Evolutionary conservation across 92 coral and sea anemone species (phyloP).

Genomic region (Isaurus tuberculatus): DNA sequence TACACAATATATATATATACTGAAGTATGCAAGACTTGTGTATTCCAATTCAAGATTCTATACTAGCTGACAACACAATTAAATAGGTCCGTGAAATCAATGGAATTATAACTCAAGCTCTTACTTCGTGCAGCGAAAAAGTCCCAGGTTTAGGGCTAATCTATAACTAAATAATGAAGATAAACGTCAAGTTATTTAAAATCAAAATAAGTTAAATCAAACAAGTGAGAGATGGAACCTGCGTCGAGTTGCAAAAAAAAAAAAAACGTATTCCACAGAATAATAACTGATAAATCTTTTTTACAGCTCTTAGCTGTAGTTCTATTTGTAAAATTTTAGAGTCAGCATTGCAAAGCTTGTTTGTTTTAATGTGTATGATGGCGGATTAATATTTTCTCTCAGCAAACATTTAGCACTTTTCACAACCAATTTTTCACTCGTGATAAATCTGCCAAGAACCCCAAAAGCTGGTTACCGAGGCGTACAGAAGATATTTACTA

Average conservation of each 20-base stretch:
- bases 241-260: background rate
- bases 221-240: background rate
- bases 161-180: background rate
- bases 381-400: constrained; percentile 23
- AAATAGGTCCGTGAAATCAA: constrained; percentile 26
- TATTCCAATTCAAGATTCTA: constrained; percentile 3
- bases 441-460: background rate
- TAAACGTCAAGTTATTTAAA: background rate
- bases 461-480: background rate
- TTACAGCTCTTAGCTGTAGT: constrained; percentile 21
- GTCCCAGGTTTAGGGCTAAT: background rate
- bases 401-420: constrained; percentile 39
- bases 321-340: constrained; percentile 26
- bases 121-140: constrained; percentile 28
- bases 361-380: constrained; percentile 12
- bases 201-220: background rate
- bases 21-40: background rate
- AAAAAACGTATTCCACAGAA: constrained; percentile 9
- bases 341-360: constrained; percentile 40
- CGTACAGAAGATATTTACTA: background rate
- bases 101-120: background rate
- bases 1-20: background rate
- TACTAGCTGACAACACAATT: constrained; percentile 13
- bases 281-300: constrained; percentile 3
- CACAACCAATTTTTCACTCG: constrained; percentile 12